A percentile compares a stretch with the other conserved stretches of the same genome.
Evolutionary conservation across 2,888 invertebrate genomes (phyloP).

Genomic region (Hemithea aestivaria): DNA sequence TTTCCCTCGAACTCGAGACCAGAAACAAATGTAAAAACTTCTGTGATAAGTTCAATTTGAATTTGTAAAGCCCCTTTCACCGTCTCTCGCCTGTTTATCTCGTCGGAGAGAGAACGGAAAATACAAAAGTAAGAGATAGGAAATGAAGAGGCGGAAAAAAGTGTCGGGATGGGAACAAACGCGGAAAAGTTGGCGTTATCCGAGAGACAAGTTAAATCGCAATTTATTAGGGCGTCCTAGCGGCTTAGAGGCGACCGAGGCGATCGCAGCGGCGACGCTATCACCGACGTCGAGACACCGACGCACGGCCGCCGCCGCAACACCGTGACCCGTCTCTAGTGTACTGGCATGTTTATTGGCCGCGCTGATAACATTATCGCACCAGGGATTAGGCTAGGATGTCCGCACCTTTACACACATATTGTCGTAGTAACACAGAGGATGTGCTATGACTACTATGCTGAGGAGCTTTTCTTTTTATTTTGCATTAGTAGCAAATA

Average conservation of each 20-base stretch:
- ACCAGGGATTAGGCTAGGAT: too few species aligned
- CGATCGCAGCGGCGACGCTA: conserved; percentile 28
- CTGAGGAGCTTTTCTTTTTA: too few species aligned
- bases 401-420: too few species aligned
- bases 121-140: conserved; percentile 80
- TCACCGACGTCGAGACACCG: conserved; percentile 12
- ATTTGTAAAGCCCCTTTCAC: conserved; percentile 80
- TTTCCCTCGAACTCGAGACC: conserved; percentile 75
- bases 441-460: too few species aligned
- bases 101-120: conserved; percentile 72
- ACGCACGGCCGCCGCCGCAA: background rate
- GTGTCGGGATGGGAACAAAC: conserved; percentile 77
- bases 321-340: conserved; percentile 1
- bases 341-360: background rate
- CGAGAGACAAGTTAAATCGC: conserved; percentile 79
- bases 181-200: conserved; percentile 78
- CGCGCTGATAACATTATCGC: too few species aligned
- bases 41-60: conserved; percentile 80
- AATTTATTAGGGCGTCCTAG: conserved; percentile 76
- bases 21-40: conserved; percentile 80
- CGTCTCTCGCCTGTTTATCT: conserved; percentile 79
- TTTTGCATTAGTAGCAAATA: too few species aligned
- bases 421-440: too few species aligned
- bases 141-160: conserved; percentile 79
- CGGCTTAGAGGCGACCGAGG: conserved; percentile 58